phyloP scores from a whole-genome alignment of 1,140 invertebrate species.

The Conus betulinus region DNA sequence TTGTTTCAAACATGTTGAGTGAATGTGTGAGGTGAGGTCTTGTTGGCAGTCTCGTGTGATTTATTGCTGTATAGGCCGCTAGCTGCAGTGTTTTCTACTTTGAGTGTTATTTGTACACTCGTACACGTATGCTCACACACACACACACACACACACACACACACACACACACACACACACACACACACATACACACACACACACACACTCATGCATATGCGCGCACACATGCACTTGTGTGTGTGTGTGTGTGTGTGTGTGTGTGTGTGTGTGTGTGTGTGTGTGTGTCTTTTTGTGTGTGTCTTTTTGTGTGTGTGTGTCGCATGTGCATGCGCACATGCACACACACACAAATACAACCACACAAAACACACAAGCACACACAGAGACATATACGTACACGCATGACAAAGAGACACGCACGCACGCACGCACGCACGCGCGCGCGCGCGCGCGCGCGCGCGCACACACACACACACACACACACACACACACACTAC shows the following conservation, averaged over 20 bases:
- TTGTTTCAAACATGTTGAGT: not conserved
- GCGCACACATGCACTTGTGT: not conserved
- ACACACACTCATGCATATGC: not conserved
- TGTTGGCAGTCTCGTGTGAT: not conserved
- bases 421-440: too few relatives aligned
- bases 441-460: too few relatives aligned
- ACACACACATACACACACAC: not conserved
- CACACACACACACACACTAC: too few relatives aligned
- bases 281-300: not conserved
- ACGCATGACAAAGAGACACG: too few relatives aligned
- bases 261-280: not conserved
- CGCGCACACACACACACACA: too few relatives aligned
- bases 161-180: conserved; percentile 18
- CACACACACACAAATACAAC: too few relatives aligned
- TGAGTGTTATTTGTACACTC: not conserved
- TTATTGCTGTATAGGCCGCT: not conserved
- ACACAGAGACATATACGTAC: too few relatives aligned
- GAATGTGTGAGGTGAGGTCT: not conserved
- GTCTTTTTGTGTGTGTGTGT: too few relatives aligned
- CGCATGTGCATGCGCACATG: too few relatives aligned
- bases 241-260: not conserved
- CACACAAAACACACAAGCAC: too few relatives aligned
- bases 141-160: conserved; percentile 9
- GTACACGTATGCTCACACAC: too few relatives aligned
- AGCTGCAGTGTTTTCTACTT: not conserved